Percentiles rank a stretch among this genome's conserved stretches.
Evolutionary conservation across 37 sponge, comb jelly and placozoan genomes (phyloP).

Genomic region (Tethya wilhelma): DNA sequence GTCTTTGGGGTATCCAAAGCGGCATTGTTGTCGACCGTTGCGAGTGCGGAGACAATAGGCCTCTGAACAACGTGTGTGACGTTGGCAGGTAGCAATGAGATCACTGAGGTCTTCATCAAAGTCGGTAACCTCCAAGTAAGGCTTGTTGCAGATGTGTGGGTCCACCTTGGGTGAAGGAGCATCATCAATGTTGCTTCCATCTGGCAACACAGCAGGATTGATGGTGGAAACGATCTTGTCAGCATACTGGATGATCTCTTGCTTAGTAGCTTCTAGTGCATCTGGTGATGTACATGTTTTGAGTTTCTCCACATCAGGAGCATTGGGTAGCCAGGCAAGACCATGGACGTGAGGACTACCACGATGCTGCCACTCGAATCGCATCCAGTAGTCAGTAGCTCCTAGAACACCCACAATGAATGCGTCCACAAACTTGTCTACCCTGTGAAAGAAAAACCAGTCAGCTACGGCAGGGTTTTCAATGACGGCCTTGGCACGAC

Average conservation of each 20-base stretch:
- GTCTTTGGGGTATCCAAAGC: conserved; percentile 65
- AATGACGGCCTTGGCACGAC: conserved; percentile 22
- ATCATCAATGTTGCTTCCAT: conserved; percentile 31
- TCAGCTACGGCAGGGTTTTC: conserved; percentile 65
- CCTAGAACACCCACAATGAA: conserved; percentile 44
- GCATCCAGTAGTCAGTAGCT: conserved; percentile 66
- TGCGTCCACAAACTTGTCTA: conserved; percentile 33
- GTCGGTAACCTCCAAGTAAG: conserved; percentile 18
- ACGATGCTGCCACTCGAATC: conserved; percentile 61
- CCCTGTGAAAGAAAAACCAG: conserved; percentile 62
- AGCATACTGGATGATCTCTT: conserved; percentile 30
- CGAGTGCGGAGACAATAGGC: conserved; percentile 60
- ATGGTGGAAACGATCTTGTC: conserved; percentile 32
- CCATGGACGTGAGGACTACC: conserved; percentile 74
- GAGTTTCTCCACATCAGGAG: conserved; percentile 43
- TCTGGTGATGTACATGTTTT: neutral
- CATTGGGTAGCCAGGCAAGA: conserved; percentile 46
- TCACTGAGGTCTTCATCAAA: conserved; percentile 44
- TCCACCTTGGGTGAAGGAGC: conserved; percentile 31
- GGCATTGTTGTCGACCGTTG: conserved; percentile 42
- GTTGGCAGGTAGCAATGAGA: conserved; percentile 70
- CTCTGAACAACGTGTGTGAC: conserved; percentile 53
- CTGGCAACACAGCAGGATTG: conserved; percentile 51
- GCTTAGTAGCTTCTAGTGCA: neutral
- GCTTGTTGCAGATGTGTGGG: conserved; percentile 44